Conservation (phyloP, 1,140 invertebrate genomes). For the Oryctes rhinoceros region DNA sequence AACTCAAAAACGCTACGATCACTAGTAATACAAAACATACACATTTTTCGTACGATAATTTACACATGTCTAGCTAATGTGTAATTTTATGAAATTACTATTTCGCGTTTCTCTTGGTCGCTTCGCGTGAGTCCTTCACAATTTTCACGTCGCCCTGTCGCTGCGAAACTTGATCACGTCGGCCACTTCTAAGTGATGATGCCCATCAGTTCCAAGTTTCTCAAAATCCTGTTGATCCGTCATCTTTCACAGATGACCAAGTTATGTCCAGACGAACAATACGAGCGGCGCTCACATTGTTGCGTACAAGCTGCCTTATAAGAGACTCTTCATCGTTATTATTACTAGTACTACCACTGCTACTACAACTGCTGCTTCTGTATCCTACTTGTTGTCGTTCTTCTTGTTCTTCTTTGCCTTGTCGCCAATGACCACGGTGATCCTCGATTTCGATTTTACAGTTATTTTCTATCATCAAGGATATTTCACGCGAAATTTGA, state of each 20-base stretch:
- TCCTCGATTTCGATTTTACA: slow-evolving; percentile 21
- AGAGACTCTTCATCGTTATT: slow-evolving; percentile 20
- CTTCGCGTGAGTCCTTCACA: slow-evolving; percentile 44
- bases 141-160: slow-evolving; percentile 45
- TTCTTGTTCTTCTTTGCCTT: slow-evolving; percentile 1
- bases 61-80: slow-evolving; percentile 58
- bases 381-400: slow-evolving; percentile 10
- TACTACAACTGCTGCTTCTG: slow-evolving; percentile 24
- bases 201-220: slow-evolving; percentile 45
- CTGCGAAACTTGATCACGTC: slow-evolving; percentile 49
- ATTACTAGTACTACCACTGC: neutral
- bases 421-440: neutral
- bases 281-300: slow-evolving; percentile 46
- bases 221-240: slow-evolving; percentile 46
- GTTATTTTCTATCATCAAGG: slow-evolving; percentile 32
- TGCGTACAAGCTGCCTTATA: slow-evolving; percentile 43
- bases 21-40: slow-evolving; percentile 60
- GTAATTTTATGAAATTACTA: slow-evolving; percentile 24
- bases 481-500: slow-evolving; percentile 28
- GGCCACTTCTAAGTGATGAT: slow-evolving; percentile 51
- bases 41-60: slow-evolving; percentile 60
- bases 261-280: slow-evolving; percentile 32
- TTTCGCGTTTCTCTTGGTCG: slow-evolving; percentile 18
- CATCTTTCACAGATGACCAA: slow-evolving; percentile 51
- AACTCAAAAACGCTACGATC: slow-evolving; percentile 59